Base-by-base conservation (phyloP, 2,113 vertebrate species). In the Chroicocephalus ridibundus region DNA sequence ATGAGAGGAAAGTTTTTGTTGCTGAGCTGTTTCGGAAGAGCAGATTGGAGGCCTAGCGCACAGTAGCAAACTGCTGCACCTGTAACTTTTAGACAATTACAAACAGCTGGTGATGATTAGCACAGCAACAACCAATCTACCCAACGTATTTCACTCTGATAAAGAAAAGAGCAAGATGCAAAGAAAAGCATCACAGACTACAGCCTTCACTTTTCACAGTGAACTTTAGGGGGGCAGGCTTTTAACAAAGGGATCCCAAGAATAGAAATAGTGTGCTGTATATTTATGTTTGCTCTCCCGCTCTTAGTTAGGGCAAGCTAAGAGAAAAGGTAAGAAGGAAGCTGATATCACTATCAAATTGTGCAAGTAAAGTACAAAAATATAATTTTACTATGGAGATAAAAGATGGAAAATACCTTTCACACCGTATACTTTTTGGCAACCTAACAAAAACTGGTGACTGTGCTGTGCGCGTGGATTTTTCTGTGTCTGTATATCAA, bases 71-170 rank as follows among this genome's bases (percentile, higher is more conserved):
- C 82, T 79, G 69, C 78, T 82, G 87, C 90, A 97, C 95, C 94
- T 96, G 85, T 93, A 94, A 88, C 61, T 55, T 46, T 62, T 57
- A 13, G 47, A 82, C 84, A 86, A 40, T 70, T 94, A 82, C 0
- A 10, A 96, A 44, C 96, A 96, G 65, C 96, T 96, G 96, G 62
- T 84, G 82, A 74, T 77, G 82, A 95, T 94, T 93, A 97, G 79
- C 71, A 62, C 69, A 76, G 75, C 82, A 93, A 88, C 51, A 82
- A 55, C 42, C 18, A 58, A 44, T 65, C 82, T n/a, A 88, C 78
- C 51, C 71, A 62, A 62, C 47, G 40, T 38, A 65, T 76, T 94
- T 94, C 75, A 90, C 31, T 87, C 62, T 74, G 24, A 87, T 49
- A 69, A 72, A 86, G 80, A 74, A 95, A 93, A 64, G 29, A 61